A percentile compares a stretch with the other conserved stretches of the same genome.
Conservation (phyloP, 2,113 vertebrate genomes). For the Urocitellus parryii region DNA sequence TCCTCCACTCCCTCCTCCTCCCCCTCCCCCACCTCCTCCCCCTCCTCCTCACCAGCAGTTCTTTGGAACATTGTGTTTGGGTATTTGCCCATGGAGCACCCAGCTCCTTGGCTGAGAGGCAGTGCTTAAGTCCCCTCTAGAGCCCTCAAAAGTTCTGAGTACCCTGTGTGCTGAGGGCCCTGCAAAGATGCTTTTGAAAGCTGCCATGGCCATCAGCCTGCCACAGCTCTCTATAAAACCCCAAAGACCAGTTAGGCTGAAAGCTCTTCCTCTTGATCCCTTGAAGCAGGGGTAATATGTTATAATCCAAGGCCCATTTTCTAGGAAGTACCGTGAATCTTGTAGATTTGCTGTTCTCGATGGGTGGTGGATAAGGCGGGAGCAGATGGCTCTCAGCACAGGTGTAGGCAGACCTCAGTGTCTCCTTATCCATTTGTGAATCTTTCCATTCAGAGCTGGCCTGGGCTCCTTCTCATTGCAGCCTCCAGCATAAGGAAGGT, state of each 20-base stretch:
- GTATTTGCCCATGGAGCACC: background rate
- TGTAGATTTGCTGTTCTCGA: background rate
- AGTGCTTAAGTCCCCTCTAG: background rate
- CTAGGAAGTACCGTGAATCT: background rate
- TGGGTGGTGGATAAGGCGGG: background rate
- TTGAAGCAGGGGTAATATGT: background rate
- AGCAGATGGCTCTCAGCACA: background rate
- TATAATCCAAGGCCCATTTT: background rate
- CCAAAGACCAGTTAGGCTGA: background rate
- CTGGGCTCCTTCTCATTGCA: background rate
- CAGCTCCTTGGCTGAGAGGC: background rate
- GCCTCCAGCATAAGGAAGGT: background rate
- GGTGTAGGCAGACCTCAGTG: background rate
- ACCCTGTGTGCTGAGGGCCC: background rate
- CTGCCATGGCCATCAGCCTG: background rate
- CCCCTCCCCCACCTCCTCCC: too few species aligned
- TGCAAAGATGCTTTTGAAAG: background rate
- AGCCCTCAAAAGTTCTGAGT: background rate
- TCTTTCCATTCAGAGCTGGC: background rate
- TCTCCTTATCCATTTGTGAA: background rate
- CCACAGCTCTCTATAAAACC: background rate
- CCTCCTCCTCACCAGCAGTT: background rate
- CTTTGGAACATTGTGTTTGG: background rate
- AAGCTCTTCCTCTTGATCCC: background rate
- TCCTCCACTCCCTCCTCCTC: background rate